Evolutionary conservation across 2,797 vertebrate genomes (phyloP), one percentile per base, ranked within the genome.

Genomic region (Acanthurus leucopareius): DNA sequence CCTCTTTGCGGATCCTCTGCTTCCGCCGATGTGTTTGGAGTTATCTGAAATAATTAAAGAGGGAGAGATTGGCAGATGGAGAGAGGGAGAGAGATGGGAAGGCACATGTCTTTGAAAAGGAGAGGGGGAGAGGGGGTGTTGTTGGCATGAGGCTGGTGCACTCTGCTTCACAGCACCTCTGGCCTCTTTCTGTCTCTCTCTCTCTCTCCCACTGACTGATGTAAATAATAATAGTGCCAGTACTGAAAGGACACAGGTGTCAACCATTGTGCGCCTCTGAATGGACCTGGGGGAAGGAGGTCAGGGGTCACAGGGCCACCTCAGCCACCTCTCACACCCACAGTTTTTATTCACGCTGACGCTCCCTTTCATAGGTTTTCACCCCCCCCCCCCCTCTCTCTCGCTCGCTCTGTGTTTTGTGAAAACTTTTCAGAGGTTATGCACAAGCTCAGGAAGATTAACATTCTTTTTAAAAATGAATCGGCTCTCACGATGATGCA

Each of bases 191-290:
- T 84, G 77, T 82, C 85, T 88, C 70, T 83, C 79, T 70, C 87
- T 87, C 89, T 77, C 90, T 84, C 85, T 86, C 89, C 90, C 79
- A 47, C 77, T 81, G 69, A 86, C 88, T 89, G 90, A 89, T 95
- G 93, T 95, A 94, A 96, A 96, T 94, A 95, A 95, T 94, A 95
- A 95, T 90, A 95, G 90, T 87, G 86, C 75, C 88, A 69, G 85
- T 71, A 66, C 82, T 95, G 94, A 96, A 95, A 95, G 93, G 92
- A 95, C 95, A 94, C 95, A 96, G 95, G 95, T 96, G 95, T 96
- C 92, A 84, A 84, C 94, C 93, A 95, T 96, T 96, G 95, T 96
- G 86, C 62, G n/a, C 73, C 82, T 77, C 79, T 94, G 93, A 94
- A 94, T 94, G 91, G 93, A 88, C 89, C 82, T 84, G 83, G 83